Base-by-base conservation (phyloP, 2,113 vertebrate genomes). In the Larimichthys crocea region DNA sequence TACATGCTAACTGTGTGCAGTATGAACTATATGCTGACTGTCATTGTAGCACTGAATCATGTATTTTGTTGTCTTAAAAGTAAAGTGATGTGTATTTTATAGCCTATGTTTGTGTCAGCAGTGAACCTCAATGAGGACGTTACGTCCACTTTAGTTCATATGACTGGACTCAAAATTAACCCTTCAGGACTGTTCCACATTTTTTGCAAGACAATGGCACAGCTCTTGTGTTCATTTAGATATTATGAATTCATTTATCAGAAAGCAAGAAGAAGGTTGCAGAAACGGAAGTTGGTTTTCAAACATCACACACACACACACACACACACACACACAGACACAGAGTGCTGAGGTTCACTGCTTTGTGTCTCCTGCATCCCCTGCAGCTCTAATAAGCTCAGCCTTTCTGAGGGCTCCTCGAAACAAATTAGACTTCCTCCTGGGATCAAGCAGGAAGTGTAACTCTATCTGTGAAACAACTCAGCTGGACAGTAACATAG, bases 361-460 rank as follows among this genome's bases (percentile, higher is more conserved):
- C 68, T 56, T 50, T 66, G n/a, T 66, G 52, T 7, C 56, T 40
- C 4, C 20, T 2, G 62, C 65, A 16, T 76, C 53, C 65, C 57
- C 61, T 62, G 40, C 77, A 60, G 63, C 62, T 26, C 70, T 76
- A 65, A 66, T 55, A 53, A 65, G 53, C 48, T 68, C 70, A 73
- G 40, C 74, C 44, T 77, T 85, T 79, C 78, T 67, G 22, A 83
- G 69, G 60, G 66, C 67, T 83, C 71, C 66, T 81, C 66, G 77
- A 83, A 88, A 85, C 76, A 87, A 73, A 77, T 83, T 49, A 74
- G 15, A 44, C 4, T 11, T 53, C 65, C 84, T n/a, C 84, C 52
- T 76, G 88, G 66, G 86, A 85, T 63, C 17, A 56, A 40, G 59
- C 86, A 90, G 84, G 86, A 86, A 82, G 82, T 71, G 70, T 70